Conservation (phyloP, 2,888 invertebrate genomes). For the Volucella zonaria region DNA sequence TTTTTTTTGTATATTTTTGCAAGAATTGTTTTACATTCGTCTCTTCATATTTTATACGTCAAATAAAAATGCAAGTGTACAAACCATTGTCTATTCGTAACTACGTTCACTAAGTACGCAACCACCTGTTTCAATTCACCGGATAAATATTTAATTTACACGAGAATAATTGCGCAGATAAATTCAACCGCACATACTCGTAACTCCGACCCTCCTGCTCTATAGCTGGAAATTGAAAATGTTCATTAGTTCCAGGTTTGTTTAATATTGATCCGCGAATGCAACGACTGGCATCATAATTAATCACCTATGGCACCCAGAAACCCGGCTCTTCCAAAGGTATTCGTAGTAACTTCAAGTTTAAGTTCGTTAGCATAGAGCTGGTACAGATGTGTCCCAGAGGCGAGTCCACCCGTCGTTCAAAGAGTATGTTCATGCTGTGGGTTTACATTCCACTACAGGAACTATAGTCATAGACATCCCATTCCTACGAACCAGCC, state of each 20-base stretch:
- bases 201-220: too few relatives aligned
- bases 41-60: too few relatives aligned
- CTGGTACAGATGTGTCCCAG: conserved; percentile 25
- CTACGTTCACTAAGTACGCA: background rate
- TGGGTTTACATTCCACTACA: conserved; percentile 10
- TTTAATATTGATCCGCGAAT: conserved; percentile 55
- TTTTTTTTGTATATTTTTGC: too few relatives aligned
- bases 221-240: conserved; percentile 12
- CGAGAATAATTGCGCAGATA: conserved; percentile 23
- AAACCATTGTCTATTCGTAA: too few relatives aligned
- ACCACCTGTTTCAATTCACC: conserved; percentile 44
- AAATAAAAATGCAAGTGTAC: too few relatives aligned
- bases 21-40: too few relatives aligned
- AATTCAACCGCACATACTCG: conserved; percentile 5
- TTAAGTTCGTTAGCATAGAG: conserved; percentile 5
- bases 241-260: conserved; percentile 27
- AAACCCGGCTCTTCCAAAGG: conserved; percentile 11
- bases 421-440: too few relatives aligned
- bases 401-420: too few relatives aligned
- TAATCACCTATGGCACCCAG: conserved; percentile 40
- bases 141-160: conserved; percentile 34
- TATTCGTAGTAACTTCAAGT: conserved; percentile 13
- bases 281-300: conserved; percentile 59
- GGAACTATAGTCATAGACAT: conserved; percentile 22
- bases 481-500: background rate